phyloP scores from a whole-genome alignment of 2,797 vertebrate species.

The Carduelis carduelis region DNA sequence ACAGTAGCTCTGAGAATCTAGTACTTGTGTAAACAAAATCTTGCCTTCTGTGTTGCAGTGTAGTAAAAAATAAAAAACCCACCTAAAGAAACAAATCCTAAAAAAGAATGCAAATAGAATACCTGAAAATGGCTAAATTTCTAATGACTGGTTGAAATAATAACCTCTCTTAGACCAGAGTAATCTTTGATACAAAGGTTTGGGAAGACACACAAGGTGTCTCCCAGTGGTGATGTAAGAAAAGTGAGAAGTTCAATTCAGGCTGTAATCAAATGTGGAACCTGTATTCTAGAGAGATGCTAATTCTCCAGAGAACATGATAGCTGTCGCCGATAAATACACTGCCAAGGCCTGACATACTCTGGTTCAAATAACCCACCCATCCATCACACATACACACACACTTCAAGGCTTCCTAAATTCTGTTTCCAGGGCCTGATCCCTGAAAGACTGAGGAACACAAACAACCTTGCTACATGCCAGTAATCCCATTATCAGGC shows the following conservation, averaged over 20 bases:
- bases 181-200: background rate
- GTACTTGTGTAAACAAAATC: background rate
- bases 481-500: constrained; percentile 29
- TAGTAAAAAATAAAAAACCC: background rate
- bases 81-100: background rate
- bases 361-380: constrained; percentile 9
- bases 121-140: background rate
- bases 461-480: background rate
- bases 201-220: background rate
- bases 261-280: background rate
- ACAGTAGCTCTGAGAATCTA: background rate
- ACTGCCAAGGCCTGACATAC: constrained; percentile 4
- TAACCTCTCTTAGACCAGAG: background rate
- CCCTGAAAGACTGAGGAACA: background rate
- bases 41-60: background rate
- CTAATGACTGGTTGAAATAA: background rate
- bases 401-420: background rate
- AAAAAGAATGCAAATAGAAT: background rate
- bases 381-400: background rate
- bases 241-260: background rate
- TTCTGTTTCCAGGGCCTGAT: constrained; percentile 9
- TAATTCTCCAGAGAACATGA: constrained; percentile 6
- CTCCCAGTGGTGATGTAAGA: background rate
- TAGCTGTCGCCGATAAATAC: background rate
- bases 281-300: background rate